Evolutionary conservation across 2,113 vertebrate species (phyloP).

Genomic region (Lepus europaeus): DNA sequence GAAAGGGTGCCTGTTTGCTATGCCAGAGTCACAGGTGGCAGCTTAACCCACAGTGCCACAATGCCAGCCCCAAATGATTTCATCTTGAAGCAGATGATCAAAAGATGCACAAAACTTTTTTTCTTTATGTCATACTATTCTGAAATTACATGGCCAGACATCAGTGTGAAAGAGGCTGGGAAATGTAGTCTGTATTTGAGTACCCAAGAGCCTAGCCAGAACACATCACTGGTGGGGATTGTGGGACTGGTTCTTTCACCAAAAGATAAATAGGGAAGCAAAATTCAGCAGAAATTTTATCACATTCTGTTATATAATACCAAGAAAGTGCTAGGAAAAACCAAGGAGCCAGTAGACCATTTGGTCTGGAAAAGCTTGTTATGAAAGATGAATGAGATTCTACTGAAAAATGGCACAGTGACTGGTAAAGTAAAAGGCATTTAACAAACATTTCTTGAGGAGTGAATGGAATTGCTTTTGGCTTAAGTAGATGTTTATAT

Average conservation of each 20-base stretch:
- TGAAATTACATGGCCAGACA: background rate
- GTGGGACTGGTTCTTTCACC: background rate
- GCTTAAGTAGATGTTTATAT: background rate
- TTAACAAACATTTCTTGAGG: conserved; percentile 16
- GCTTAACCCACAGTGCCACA: no score
- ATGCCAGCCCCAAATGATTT: no score
- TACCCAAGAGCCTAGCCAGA: background rate
- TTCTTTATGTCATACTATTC: background rate
- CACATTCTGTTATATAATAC: background rate
- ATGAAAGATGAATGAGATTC: conserved; percentile 23
- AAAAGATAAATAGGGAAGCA: background rate
- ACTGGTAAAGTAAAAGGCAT: background rate
- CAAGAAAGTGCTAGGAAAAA: background rate
- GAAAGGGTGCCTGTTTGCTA: no score
- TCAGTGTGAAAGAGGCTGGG: background rate
- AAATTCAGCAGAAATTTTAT: background rate
- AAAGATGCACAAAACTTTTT: background rate
- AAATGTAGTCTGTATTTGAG: background rate
- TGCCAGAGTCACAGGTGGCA: no score
- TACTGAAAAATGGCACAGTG: background rate
- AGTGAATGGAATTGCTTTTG: background rate
- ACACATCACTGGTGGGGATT: background rate
- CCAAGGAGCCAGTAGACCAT: background rate
- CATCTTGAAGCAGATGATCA: background rate
- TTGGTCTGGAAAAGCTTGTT: background rate